Conservation (phyloP, 2,797 vertebrate genomes). For the Adrianichthys oophorus region DNA sequence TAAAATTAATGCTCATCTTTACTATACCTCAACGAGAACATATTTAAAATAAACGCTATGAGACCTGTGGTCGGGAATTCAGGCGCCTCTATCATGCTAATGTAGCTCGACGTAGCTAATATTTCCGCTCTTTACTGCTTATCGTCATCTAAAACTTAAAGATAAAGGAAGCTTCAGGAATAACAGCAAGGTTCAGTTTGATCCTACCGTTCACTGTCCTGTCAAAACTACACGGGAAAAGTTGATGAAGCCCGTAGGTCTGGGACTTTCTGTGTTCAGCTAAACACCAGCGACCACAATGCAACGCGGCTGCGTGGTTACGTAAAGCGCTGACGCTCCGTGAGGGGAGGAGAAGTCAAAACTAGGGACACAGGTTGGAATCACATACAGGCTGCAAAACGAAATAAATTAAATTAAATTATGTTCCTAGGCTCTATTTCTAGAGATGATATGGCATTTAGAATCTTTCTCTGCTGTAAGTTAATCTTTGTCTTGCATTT, state of each 20-base stretch:
- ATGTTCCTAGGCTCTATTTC: too few species aligned
- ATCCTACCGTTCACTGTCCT: slow-evolving; percentile 7
- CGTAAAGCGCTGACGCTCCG: slow-evolving; percentile 6
- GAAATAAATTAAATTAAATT: too few species aligned
- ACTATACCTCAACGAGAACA: neutral
- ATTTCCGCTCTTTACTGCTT: too few species aligned
- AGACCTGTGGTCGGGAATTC: slow-evolving; percentile 5
- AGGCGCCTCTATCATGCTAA: slow-evolving; percentile 24
- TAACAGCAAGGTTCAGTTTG: fast-evolving
- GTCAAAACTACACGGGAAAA: neutral
- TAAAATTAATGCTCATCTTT: too few species aligned
- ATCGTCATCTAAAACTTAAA: too few species aligned
- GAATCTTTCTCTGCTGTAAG: too few species aligned
- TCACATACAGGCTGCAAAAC: too few species aligned
- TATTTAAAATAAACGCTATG: neutral
- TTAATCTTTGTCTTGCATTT: too few species aligned
- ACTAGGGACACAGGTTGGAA: too few species aligned
- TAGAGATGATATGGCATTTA: too few species aligned
- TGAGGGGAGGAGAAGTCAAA: too few species aligned
- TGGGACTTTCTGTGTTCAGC: slow-evolving; percentile 31
- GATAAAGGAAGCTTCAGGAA: too few species aligned
- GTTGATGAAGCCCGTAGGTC: neutral
- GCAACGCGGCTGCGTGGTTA: slow-evolving; percentile 24
- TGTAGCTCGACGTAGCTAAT: neutral
- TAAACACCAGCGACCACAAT: slow-evolving; percentile 51